phyloP scores from a whole-genome alignment of 2,797 vertebrate genomes.

The Apodemus agrarius region DNA sequence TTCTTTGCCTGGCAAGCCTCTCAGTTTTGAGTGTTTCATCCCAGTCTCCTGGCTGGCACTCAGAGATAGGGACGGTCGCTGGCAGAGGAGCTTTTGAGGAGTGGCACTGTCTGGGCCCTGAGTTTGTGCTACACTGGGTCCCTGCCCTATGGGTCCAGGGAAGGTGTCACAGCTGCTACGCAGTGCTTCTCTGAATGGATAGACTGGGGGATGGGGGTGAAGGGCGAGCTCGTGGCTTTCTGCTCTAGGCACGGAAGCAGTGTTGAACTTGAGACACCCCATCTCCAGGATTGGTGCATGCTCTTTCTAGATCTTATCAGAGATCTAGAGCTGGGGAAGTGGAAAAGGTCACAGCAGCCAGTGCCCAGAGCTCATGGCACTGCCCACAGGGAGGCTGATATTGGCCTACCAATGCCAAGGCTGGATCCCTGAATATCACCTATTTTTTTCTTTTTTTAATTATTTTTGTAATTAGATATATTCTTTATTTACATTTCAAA shows the following conservation, averaged over 20 bases:
- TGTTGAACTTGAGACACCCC: not conserved
- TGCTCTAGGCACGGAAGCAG: not conserved
- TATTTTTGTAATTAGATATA: too few relatives aligned
- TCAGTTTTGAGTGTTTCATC: conserved; percentile 35
- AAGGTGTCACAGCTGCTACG: not conserved
- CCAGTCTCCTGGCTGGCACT: conserved; percentile 1
- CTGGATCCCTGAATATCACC: not conserved
- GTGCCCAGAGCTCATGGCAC: not conserved
- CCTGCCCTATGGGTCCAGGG: not conserved
- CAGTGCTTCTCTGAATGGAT: fast-evolving
- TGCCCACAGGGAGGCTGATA: not conserved
- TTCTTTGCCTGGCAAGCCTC: conserved; percentile 10
- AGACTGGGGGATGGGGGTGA: not conserved
- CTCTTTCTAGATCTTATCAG: not conserved
- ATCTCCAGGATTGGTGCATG: too few relatives aligned
- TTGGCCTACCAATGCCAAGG: not conserved
- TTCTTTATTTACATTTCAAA: too few relatives aligned
- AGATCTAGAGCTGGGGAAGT: not conserved
- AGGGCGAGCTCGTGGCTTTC: not conserved
- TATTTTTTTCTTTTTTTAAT: not conserved
- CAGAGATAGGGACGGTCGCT: not conserved
- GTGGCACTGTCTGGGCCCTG: too few relatives aligned
- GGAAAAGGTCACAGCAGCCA: not conserved
- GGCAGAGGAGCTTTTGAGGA: not conserved
- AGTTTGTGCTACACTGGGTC: not conserved